Conservation (phyloP, 2,797 vertebrate species). For the Danio choprae region DNA sequence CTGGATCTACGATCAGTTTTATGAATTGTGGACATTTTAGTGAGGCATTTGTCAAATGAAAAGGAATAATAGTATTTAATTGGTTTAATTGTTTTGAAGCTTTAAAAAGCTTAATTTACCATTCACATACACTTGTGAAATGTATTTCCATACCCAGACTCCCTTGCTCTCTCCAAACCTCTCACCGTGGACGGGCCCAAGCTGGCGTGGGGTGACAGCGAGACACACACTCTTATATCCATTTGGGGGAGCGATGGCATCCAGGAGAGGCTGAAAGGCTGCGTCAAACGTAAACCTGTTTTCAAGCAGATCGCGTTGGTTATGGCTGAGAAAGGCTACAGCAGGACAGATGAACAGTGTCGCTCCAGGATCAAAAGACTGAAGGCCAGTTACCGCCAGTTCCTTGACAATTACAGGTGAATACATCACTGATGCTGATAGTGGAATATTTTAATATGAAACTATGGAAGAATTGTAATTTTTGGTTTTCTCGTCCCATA, state of each 20-base stretch:
- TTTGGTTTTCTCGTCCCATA: conserved; percentile 52
- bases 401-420: conserved; percentile 72
- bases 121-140: neutral
- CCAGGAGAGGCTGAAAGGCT: conserved; percentile 73
- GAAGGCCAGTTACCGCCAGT: conserved; percentile 74
- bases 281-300: conserved; percentile 76
- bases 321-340: conserved; percentile 72
- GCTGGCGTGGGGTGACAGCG: conserved; percentile 72
- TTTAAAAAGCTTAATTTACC: too few relatives aligned
- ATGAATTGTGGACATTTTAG: too few relatives aligned
- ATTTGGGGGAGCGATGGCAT: conserved; percentile 76
- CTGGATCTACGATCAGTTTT: too few relatives aligned
- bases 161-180: conserved; percentile 49
- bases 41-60: too few relatives aligned
- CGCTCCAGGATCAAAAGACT: conserved; percentile 79
- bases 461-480: neutral
- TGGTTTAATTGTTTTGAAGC: too few relatives aligned
- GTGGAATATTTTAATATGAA: neutral
- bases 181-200: conserved; percentile 68
- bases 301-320: conserved; percentile 74
- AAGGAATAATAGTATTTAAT: too few relatives aligned
- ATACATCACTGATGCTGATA: conserved; percentile 1
- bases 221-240: conserved; percentile 73
- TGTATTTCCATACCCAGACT: conserved; percentile 36
- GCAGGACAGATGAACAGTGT: conserved; percentile 75